Base-by-base conservation (phyloP, 2,888 invertebrate species). In the Notodonta dromedarius region DNA sequence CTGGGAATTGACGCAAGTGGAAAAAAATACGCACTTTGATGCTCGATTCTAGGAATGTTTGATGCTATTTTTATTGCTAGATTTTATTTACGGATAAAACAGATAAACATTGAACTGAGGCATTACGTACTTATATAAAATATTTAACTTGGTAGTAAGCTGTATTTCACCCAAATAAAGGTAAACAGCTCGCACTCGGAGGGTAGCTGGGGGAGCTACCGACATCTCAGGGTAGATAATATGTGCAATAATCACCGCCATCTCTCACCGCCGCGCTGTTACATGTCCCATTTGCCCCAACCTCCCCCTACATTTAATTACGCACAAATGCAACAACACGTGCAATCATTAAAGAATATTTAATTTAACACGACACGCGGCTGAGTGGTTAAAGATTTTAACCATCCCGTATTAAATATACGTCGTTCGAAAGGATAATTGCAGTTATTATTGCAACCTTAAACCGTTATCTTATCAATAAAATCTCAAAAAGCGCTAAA, bases 241-340 rank as follows among this genome's bases (percentile, higher is more conserved):
- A 87, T 84, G 84, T 84, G 89, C 83, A 88, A 90, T 92, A 89
- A 90, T 90, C 88, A 80, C 84, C 78, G 76, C 80, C 87, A 90
- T 91, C 85, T 79, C 81, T 90, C 89, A 88, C 85, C 72, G 80
- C 12, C 74, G 71, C 77, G 72, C 76, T 79, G 81, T 84, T 83
- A 84, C 83, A 82, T 83, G 78, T 82, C 70, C 79, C 82, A 82
- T 86, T 82, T 83, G 78, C 83, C 81, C 71, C 82, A 70, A 72
- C 70, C 73, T 79, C 80, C 84, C 83, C 83, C 78, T 62, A 66
- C 63, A 74, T 86, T 90, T 88, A 89, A 90, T 90, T 88, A 90
- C 83, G 81, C 77, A 76, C 73, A 77, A 85, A 87, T 85, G 83
- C 82, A 85, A 84, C 86, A 86, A 86, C 84, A 80, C 81, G 80